phyloP scores from a whole-genome alignment of 2,888 invertebrate genomes.

The Azorinus chamasolen region DNA sequence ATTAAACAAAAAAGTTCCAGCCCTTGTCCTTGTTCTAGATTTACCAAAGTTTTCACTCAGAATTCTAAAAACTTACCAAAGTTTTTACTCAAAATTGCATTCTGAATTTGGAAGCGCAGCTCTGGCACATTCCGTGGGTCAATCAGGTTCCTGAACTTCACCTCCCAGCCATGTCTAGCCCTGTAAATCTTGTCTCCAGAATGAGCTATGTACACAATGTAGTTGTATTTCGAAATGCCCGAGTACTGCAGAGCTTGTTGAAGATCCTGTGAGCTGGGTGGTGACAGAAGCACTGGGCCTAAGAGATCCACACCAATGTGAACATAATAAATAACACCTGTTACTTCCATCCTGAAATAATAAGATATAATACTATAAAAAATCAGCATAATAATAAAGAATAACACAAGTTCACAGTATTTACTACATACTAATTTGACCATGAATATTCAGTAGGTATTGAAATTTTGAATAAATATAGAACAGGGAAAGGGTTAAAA shows the following conservation, averaged over 20 bases:
- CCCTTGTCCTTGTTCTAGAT: too few species aligned
- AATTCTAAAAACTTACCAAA: too few species aligned
- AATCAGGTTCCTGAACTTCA: slow-evolving; percentile 33
- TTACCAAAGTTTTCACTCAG: too few species aligned
- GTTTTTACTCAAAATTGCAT: neutral
- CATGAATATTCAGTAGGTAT: too few species aligned
- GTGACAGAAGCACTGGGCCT: slow-evolving; percentile 43
- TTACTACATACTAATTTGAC: too few species aligned
- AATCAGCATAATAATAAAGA: too few species aligned
- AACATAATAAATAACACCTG: slow-evolving; percentile 60
- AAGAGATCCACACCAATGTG: slow-evolving; percentile 41
- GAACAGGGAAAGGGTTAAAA: too few species aligned
- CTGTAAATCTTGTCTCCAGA: slow-evolving; percentile 30
- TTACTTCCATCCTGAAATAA: slow-evolving; percentile 52
- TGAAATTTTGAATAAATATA: too few species aligned
- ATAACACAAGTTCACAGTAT: neutral
- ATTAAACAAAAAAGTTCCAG: too few species aligned
- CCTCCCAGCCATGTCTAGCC: slow-evolving; percentile 39
- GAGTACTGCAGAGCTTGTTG: slow-evolving; percentile 19
- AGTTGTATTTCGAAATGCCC: slow-evolving; percentile 11
- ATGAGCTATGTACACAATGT: slow-evolving; percentile 25
- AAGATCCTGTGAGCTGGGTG: slow-evolving; percentile 34
- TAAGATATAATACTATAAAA: too few species aligned
- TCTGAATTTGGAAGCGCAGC: neutral
- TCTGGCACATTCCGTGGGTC: slow-evolving; percentile 33